Evolutionary conservation across 1,140 invertebrate species (phyloP).

Genomic region (Leptopilina clavipes): DNA sequence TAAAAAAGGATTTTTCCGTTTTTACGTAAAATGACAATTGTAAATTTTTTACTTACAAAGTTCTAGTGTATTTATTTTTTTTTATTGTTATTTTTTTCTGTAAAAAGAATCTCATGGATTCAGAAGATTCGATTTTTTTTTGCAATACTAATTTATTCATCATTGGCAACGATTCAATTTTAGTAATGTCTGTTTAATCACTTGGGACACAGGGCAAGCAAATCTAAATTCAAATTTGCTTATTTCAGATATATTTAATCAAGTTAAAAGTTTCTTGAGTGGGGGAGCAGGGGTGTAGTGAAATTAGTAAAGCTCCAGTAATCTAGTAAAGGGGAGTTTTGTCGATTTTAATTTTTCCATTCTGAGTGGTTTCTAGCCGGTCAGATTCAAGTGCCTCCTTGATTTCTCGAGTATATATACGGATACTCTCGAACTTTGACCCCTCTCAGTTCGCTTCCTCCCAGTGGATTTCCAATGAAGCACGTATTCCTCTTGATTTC

Average conservation of each 20-base stretch:
- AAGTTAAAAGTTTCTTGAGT: no score
- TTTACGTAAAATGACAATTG: neutral
- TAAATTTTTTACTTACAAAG: neutral
- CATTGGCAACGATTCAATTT: no score
- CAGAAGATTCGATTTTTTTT: no score
- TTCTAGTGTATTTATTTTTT: neutral
- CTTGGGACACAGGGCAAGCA: no score
- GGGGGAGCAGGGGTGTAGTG: neutral
- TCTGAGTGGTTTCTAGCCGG: neutral
- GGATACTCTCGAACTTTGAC: conserved; percentile 14
- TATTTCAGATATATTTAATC: no score
- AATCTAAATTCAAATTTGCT: no score
- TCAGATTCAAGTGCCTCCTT: neutral
- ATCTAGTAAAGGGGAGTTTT: neutral
- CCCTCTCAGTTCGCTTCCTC: conserved; percentile 22
- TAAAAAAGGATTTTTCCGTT: neutral
- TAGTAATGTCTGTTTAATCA: no score
- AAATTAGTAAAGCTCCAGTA: neutral
- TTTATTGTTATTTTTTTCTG: neutral
- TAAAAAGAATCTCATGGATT: no score
- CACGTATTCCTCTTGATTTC: conserved; percentile 42
- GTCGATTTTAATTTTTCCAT: neutral
- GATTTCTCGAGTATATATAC: neutral
- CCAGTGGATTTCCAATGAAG: conserved; percentile 22
- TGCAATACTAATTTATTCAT: no score